A percentile compares a stretch with the other conserved stretches of the same genome.
phyloP scores from a whole-genome alignment of 2,113 vertebrate genomes.

The Mixornis gularis region DNA sequence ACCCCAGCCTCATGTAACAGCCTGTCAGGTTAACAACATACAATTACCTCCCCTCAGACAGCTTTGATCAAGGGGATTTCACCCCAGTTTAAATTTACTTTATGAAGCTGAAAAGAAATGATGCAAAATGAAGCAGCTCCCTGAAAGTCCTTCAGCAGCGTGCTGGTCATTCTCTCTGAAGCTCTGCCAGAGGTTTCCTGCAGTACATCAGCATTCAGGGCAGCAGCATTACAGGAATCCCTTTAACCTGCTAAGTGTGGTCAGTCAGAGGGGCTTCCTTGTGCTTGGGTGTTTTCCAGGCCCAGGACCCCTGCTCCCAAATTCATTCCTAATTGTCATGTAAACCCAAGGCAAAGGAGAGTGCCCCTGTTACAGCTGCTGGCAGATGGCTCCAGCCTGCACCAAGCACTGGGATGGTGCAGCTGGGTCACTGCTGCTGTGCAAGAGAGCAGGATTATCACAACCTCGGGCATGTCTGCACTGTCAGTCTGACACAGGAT shows the following conservation, averaged over 20 bases:
- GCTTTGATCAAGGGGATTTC: not conserved
- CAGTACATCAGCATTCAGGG: not conserved
- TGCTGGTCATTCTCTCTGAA: not conserved
- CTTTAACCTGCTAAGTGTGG: accelerated
- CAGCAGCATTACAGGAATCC: not conserved
- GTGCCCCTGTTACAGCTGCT: accelerated
- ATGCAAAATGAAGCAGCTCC: not conserved
- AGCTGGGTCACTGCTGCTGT: not conserved
- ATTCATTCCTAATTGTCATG: accelerated
- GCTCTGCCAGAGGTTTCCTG: not conserved
- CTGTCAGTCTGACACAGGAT: not conserved
- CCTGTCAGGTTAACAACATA: not conserved
- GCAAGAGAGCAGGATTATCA: not conserved
- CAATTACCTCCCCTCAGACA: not conserved
- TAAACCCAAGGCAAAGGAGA: not conserved
- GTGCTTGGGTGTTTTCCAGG: not conserved
- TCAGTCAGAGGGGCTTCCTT: not conserved
- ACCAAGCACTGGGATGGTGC: not conserved
- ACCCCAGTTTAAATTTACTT: not conserved
- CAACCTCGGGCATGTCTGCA: not conserved
- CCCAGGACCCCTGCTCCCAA: not conserved
- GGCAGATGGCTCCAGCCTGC: not conserved
- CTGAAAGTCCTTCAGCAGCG: not conserved
- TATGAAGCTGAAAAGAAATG: accelerated
- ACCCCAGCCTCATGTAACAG: not conserved